A percentile compares a stretch with the other conserved stretches of the same genome.
Conservation (phyloP, 2,888 invertebrate species). For the Xestia sexstrigata region DNA sequence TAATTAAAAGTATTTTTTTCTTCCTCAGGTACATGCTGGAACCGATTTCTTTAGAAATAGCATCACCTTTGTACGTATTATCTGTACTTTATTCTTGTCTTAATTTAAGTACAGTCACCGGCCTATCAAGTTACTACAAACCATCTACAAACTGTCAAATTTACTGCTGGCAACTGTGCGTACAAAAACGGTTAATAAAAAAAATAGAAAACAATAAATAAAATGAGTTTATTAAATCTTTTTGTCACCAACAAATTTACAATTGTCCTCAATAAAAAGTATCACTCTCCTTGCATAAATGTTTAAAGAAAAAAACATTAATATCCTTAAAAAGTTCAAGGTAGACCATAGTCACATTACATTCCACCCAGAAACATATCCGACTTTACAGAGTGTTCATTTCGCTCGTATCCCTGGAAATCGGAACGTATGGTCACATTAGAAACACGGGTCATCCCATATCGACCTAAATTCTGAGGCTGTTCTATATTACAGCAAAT, state of each 20-base stretch:
- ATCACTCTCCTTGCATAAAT: too few relatives aligned
- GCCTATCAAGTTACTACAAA: too few relatives aligned
- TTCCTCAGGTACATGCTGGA: background rate
- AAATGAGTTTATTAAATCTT: background rate
- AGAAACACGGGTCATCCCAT: conserved; percentile 18
- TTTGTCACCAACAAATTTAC: too few relatives aligned
- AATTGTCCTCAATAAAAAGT: background rate
- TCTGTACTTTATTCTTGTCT: background rate
- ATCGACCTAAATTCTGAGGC: conserved; percentile 49
- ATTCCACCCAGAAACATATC: conserved; percentile 4
- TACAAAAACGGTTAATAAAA: too few relatives aligned
- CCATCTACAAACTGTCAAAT: too few relatives aligned
- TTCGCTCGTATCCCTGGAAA: conserved; percentile 6
- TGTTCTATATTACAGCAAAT: conserved; percentile 8
- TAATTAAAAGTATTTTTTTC: background rate
- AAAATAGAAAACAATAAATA: background rate
- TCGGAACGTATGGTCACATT: conserved; percentile 22
- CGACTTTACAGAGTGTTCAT: background rate
- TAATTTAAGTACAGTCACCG: too few relatives aligned
- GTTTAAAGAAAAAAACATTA: background rate
- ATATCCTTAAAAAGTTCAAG: background rate
- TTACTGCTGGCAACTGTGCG: background rate
- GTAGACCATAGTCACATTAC: background rate
- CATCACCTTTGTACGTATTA: background rate
- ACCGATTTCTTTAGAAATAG: background rate